Conservation (phyloP, 2,113 vertebrate species). For the Tragelaphus strepsiceros region DNA sequence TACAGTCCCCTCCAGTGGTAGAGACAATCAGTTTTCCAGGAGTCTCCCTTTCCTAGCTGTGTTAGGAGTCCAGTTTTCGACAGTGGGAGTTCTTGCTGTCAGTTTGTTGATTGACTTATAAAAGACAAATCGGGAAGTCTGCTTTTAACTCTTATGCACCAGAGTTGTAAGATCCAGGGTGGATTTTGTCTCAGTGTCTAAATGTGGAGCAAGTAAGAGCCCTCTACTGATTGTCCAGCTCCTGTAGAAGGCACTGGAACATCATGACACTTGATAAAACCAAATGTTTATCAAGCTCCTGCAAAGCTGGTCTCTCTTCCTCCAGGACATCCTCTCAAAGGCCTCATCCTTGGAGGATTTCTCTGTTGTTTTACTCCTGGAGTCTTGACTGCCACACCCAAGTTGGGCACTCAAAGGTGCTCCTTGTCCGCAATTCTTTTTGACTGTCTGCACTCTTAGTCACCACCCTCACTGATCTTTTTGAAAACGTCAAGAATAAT, state of each 20-base stretch:
- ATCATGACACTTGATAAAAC: neutral
- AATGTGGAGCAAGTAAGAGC: neutral
- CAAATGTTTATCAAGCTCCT: neutral
- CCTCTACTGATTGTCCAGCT: neutral
- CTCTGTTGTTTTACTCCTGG: neutral
- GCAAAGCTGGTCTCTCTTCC: neutral
- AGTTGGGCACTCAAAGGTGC: accelerated
- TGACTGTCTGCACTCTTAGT: neutral
- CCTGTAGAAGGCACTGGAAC: neutral
- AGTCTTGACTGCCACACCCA: neutral
- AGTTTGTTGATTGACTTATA: neutral
- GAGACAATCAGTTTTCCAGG: neutral
- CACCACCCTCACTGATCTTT: neutral
- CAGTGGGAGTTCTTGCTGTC: neutral
- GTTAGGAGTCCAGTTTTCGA: neutral
- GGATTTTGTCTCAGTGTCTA: neutral
- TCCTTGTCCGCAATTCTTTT: neutral
- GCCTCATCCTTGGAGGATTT: neutral
- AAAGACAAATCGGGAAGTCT: neutral
- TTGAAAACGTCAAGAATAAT: neutral
- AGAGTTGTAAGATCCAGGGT: neutral
- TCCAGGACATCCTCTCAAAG: neutral
- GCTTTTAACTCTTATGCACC: neutral
- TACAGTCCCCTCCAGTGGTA: neutral
- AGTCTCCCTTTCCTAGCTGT: neutral